Conservation (phyloP, 2,888 invertebrate species). For the Drosophila kuntzei region DNA sequence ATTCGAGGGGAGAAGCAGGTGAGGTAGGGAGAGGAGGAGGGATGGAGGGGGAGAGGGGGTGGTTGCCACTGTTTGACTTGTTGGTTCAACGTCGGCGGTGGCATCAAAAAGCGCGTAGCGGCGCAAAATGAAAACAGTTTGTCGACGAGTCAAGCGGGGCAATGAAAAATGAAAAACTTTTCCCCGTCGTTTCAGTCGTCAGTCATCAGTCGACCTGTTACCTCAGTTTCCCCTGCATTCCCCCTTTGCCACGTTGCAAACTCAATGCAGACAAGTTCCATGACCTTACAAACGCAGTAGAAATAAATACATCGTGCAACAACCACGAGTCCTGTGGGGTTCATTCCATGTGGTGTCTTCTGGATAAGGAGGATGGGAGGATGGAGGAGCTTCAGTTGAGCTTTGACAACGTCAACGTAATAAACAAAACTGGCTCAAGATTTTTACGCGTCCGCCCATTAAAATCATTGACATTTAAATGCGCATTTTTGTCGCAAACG, state of each 20-base stretch:
- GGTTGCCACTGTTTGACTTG: slow-evolving; percentile 73
- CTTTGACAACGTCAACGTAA: slow-evolving; percentile 66
- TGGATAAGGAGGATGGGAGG: background rate
- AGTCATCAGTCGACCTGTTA: slow-evolving; percentile 29
- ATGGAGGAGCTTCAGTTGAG: slow-evolving; percentile 1
- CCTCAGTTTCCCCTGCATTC: background rate
- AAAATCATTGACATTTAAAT: slow-evolving; percentile 83
- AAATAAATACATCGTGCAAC: slow-evolving; percentile 54
- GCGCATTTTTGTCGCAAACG: slow-evolving; percentile 51
- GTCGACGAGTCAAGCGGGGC: slow-evolving; percentile 53
- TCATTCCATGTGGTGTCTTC: slow-evolving; percentile 26
- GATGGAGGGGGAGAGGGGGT: background rate
- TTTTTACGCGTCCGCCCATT: slow-evolving; percentile 78
- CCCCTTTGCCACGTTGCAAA: slow-evolving; percentile 42
- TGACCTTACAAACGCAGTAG: slow-evolving; percentile 83
- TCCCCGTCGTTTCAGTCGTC: slow-evolving; percentile 44
- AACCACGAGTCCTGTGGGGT: slow-evolving; percentile 50
- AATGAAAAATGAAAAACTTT: slow-evolving; percentile 71
- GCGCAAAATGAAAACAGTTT: slow-evolving; percentile 80
- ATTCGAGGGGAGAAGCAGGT: background rate
- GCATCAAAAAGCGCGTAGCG: slow-evolving; percentile 80
- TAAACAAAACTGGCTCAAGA: slow-evolving; percentile 79
- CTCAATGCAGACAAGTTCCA: slow-evolving; percentile 83
- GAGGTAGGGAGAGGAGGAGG: background rate
- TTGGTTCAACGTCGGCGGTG: slow-evolving; percentile 52